phyloP scores from a whole-genome alignment of 2,888 invertebrate genomes.

The Leuctra nigra region DNA sequence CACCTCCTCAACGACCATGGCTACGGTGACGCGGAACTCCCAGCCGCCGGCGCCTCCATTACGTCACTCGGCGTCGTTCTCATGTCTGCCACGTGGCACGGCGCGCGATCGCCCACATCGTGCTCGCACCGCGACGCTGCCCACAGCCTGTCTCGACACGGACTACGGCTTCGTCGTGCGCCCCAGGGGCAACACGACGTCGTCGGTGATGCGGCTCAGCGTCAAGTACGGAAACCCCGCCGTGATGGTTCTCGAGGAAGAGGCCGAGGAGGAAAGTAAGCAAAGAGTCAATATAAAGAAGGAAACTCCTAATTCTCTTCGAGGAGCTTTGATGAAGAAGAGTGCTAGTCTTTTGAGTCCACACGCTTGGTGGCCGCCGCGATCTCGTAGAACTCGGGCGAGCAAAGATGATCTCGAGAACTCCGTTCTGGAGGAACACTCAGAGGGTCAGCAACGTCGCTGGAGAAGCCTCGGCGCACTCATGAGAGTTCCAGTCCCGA shows the following conservation, averaged over 20 bases:
- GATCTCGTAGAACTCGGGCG: constrained; percentile 29
- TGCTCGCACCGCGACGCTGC: constrained; percentile 41
- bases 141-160: constrained; percentile 36
- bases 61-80: constrained; percentile 45
- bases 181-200: constrained; percentile 28
- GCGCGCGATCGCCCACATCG: constrained; percentile 36
- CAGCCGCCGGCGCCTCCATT: constrained; percentile 40
- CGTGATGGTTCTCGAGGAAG: constrained; percentile 30
- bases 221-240: constrained; percentile 28
- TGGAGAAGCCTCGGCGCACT: constrained; percentile 44
- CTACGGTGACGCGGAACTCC: constrained; percentile 27
- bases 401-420: constrained; percentile 10
- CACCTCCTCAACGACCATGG: constrained; percentile 3
- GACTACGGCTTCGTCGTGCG: constrained; percentile 38
- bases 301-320: constrained; percentile 25
- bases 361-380: constrained; percentile 33
- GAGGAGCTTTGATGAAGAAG: constrained; percentile 33
- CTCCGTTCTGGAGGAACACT: neutral
- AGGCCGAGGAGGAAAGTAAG: constrained; percentile 21
- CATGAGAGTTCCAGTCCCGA: constrained; percentile 36
- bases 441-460: constrained; percentile 39
- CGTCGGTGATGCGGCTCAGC: constrained; percentile 22
- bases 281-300: constrained; percentile 21
- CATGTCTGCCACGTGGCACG: constrained; percentile 41
- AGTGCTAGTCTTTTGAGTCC: constrained; percentile 32